Evolutionary conservation across 2,888 invertebrate genomes (phyloP).

Genomic region (Punctoribates punctum): DNA sequence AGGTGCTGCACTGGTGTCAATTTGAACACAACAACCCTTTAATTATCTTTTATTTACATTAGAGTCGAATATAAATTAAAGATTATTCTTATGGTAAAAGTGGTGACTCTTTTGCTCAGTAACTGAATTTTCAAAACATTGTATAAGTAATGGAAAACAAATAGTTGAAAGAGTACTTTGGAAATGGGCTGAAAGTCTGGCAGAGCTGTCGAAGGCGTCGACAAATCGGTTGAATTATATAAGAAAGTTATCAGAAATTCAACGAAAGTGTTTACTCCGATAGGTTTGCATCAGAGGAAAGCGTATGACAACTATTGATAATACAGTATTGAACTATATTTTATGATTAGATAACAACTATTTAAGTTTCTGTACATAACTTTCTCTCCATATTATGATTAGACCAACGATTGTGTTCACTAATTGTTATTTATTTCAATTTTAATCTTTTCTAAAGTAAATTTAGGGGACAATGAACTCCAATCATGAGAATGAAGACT

Average conservation of each 20-base stretch:
- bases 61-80: too few relatives aligned
- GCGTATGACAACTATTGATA: not conserved
- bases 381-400: constrained; percentile 3
- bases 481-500: constrained; percentile 16
- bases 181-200: too few relatives aligned
- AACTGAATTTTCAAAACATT: too few relatives aligned
- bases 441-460: constrained; percentile 7
- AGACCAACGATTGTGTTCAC: not conserved
- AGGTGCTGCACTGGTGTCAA: too few relatives aligned
- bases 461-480: constrained; percentile 29
- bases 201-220: too few relatives aligned
- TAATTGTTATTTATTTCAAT: constrained; percentile 9
- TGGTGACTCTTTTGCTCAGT: too few relatives aligned
- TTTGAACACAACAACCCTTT: too few relatives aligned
- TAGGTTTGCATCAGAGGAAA: not conserved
- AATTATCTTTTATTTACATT: too few relatives aligned
- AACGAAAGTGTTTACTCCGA: not conserved
- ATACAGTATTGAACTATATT: constrained; percentile 31
- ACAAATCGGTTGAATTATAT: too few relatives aligned
- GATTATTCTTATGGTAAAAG: too few relatives aligned
- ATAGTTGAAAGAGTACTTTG: too few relatives aligned
- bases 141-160: too few relatives aligned
- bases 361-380: not conserved
- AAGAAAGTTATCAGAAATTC: not conserved
- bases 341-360: not conserved